Base-by-base conservation (phyloP, 2,888 invertebrate genomes). In the Sesia apiformis region DNA sequence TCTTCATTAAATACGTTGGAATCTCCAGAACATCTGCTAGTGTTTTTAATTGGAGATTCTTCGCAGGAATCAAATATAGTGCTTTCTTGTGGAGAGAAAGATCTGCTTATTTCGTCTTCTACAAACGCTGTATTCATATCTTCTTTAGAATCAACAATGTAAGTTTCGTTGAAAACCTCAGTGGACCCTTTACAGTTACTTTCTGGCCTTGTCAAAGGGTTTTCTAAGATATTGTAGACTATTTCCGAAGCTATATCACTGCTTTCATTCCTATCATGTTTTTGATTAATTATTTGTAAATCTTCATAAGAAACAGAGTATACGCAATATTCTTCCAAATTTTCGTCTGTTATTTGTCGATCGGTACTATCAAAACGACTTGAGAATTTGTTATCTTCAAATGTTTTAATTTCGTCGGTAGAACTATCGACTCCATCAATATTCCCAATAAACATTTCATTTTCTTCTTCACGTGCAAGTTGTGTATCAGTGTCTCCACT, bases 51-150 rank as follows among this genome's bases (percentile, higher is more conserved):
- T 0, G 84, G 81, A 0, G 83, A 81, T 58, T 75, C 85, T 0
- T 69, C 66, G 38, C 81, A 82, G 0, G 69, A 58, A 5, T 78
- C 76, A 4, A 83, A 83, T 8, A 5, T 23, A n/a, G 46, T n/a
- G 62, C 4, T 65, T 63, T 39, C 61, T 68, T 4, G 70, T 0
- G 84, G 80, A 0, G 83, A 80, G 0, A 83, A 82, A 0, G 76
- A 77, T 63, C 66, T 57, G 43, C 63, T 67, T 8, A n/a, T 46
- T 1, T 62, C 57, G n/a, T 72, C 72, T 58, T 75, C 76, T 0
- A 83, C 67, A 52, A 88, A 87, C 0, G 84, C 87, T 4, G 77
- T 80, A 55, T 88, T 85, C 78, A 86, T 75, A 38, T 69, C 68
- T 23, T 68, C 68, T 3, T 63, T 63, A 2, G 57, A 55, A n/a